Evolutionary conservation across 2,113 vertebrate genomes (phyloP).

Genomic region (Campylorhamphus procurvoides): DNA sequence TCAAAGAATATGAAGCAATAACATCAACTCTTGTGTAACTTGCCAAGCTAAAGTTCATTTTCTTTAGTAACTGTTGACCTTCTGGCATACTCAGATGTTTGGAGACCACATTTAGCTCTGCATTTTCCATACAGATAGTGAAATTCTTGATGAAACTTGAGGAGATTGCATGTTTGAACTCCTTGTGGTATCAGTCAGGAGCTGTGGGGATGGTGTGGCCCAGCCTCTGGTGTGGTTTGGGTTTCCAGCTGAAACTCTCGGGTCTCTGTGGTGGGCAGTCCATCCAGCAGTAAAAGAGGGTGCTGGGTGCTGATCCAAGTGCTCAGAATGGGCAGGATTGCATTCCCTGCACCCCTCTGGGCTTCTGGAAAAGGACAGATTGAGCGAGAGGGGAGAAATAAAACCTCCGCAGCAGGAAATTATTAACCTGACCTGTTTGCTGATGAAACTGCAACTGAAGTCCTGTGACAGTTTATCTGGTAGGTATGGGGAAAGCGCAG

Average conservation of each 20-base stretch:
- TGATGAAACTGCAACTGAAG: background rate
- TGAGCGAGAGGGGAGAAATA: background rate
- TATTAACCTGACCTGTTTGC: background rate
- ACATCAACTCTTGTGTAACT: background rate
- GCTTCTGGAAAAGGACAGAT: background rate
- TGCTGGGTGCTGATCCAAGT: accelerated
- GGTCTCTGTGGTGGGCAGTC: background rate
- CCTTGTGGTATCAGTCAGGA: background rate
- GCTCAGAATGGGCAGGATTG: background rate
- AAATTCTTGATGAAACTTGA: background rate
- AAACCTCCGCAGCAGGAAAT: background rate
- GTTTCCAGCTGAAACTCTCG: background rate
- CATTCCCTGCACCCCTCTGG: accelerated
- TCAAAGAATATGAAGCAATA: background rate
- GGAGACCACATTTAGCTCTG: background rate
- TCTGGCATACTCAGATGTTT: background rate
- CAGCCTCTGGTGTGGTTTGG: background rate
- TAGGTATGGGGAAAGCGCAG: background rate
- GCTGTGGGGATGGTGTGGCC: background rate
- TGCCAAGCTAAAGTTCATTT: background rate
- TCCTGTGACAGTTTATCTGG: background rate
- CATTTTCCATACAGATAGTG: background rate
- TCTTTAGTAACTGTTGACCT: background rate
- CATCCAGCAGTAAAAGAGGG: background rate
- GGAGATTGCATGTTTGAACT: background rate